phyloP scores from a whole-genome alignment of 2,888 invertebrate genomes.

The Idaea dimidiata region DNA sequence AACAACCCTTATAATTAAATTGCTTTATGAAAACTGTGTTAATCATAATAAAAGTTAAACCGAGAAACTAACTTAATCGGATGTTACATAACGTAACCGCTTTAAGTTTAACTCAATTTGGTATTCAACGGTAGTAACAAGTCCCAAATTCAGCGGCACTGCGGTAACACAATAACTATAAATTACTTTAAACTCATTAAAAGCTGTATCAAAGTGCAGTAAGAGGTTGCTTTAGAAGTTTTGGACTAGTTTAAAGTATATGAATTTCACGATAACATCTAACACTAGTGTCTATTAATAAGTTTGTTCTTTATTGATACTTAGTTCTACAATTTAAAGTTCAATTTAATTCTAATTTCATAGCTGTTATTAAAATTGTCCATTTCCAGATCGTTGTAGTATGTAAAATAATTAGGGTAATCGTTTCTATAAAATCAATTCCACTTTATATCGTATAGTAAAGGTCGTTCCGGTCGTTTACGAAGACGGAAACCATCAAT shows the following conservation, averaged over 20 bases:
- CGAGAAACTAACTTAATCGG: conserved; percentile 31
- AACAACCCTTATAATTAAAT: conserved; percentile 6
- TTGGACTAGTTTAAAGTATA: not conserved
- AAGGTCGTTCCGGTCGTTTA: conserved; percentile 58
- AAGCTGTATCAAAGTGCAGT: conserved; percentile 39
- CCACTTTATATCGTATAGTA: conserved; percentile 42
- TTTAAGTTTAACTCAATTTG: conserved; percentile 44
- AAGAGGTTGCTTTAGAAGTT: not conserved
- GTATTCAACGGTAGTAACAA: conserved; percentile 53
- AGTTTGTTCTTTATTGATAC: not conserved
- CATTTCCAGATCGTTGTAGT: not conserved
- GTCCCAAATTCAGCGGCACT: conserved; percentile 53
- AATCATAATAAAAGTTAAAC: conserved; percentile 1
- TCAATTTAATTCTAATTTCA: not conserved
- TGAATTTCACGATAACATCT: not conserved
- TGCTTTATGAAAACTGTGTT: not conserved
- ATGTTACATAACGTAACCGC: conserved; percentile 40
- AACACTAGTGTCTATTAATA: not conserved
- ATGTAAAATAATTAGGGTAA: conserved; percentile 4
- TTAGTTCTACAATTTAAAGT: not conserved
- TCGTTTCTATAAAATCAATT: conserved; percentile 35
- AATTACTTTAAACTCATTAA: conserved; percentile 76
- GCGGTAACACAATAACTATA: conserved; percentile 74
- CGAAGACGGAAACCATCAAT: conserved; percentile 65
- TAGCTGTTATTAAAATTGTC: conserved; percentile 6